Conservation (phyloP, 92 coral and sea anemone genomes). For the Palythoa caribaeorum region DNA sequence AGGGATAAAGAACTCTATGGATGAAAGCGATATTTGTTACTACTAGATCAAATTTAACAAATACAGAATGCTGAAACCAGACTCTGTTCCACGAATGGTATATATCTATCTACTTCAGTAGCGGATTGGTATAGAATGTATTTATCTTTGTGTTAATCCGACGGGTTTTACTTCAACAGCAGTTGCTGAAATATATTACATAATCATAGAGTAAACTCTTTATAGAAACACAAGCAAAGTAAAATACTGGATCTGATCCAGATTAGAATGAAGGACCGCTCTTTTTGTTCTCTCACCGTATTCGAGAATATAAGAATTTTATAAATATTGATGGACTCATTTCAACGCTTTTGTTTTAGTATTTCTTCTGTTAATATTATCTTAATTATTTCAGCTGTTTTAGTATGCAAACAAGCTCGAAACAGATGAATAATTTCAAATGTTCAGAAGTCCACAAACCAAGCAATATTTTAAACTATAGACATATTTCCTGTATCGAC, state of each 20-base stretch:
- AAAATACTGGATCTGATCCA: neutral
- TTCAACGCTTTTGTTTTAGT: neutral
- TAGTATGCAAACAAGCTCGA: neutral
- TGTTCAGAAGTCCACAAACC: neutral
- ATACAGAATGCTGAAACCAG: neutral
- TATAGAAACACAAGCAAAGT: neutral
- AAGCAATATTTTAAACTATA: neutral
- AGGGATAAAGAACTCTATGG: neutral
- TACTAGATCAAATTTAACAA: neutral
- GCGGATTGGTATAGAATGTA: too few species aligned
- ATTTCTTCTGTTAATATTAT: neutral
- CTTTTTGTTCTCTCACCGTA: too few species aligned
- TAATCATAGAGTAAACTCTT: neutral
- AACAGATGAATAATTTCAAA: neutral
- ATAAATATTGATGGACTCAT: too few species aligned
- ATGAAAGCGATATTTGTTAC: neutral
- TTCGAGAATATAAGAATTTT: neutral
- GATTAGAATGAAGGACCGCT: neutral
- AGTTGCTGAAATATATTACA: neutral
- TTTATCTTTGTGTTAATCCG: too few species aligned
- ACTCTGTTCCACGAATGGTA: neutral
- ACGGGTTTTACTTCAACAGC: neutral
- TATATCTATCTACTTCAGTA: neutral
- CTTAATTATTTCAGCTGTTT: neutral
- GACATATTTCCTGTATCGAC: neutral